Percentiles rank a stretch among this genome's conserved stretches.
These are phyloP conservation scores for Rhynchonema sp. DNA, from an alignment of 2,888 invertebrate genomes.

Conservation along the genomic window DNA sequence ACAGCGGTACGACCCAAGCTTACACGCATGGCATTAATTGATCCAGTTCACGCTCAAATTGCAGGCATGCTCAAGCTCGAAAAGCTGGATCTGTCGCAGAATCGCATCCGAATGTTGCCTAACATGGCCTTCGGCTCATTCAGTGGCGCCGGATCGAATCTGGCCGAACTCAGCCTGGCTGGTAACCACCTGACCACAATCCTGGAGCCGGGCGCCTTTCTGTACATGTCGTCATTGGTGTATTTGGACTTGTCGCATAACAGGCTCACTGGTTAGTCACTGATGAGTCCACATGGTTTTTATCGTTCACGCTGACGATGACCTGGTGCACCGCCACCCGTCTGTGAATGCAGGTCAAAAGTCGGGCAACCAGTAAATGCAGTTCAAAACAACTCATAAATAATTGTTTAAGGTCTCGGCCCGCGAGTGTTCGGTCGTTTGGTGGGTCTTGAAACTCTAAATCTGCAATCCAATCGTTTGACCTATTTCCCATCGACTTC, in stretches of 20 bases:
- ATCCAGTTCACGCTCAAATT: too few relatives aligned
- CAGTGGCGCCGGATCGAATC: conserved; percentile 10
- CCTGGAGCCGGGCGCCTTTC: conserved; percentile 44
- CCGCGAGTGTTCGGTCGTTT: conserved; percentile 53
- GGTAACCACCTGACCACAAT: conserved; percentile 12
- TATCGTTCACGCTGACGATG: conserved; percentile 49
- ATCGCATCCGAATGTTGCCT: conserved; percentile 9
- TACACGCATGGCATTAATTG: too few relatives aligned
- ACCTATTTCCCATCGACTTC: conserved; percentile 56
- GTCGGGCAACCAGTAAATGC: too few relatives aligned
- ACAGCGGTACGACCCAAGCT: too few relatives aligned
- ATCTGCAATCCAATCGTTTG: conserved; percentile 47
- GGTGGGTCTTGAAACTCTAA: conserved; percentile 53
- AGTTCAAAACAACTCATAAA: too few relatives aligned
- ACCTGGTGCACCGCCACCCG: too few relatives aligned
- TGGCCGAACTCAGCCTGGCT: conserved; percentile 19
- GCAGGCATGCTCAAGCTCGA: conserved; percentile 31
- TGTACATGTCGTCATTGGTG: conserved; percentile 53
- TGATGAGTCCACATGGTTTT: too few relatives aligned
- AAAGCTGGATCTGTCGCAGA: conserved; percentile 37
- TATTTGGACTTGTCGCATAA: conserved; percentile 67
- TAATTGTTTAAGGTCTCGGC: too few relatives aligned
- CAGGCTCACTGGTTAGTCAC: too few relatives aligned
- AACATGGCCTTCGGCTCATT: conserved; percentile 15
- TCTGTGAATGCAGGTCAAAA: too few relatives aligned